Evolutionary conservation across 1,140 invertebrate genomes (phyloP).

Genomic region (Penaeus indicus): DNA sequence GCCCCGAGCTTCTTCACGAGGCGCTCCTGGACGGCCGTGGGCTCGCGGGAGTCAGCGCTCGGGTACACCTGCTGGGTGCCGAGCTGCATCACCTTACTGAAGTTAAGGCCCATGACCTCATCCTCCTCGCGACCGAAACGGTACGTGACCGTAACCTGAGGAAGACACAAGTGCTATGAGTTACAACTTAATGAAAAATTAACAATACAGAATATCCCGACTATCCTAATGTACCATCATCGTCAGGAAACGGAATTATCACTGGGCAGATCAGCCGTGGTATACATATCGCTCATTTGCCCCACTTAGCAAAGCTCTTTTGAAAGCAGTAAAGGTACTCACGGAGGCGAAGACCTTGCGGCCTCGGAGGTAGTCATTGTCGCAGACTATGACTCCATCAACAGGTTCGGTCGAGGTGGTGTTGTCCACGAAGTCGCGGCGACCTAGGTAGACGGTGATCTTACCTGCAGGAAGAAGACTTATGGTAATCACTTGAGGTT

Average conservation of each 20-base stretch:
- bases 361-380: too few relatives aligned
- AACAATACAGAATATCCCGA: too few relatives aligned
- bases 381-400: slow-evolving; percentile 86
- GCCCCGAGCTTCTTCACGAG: slow-evolving; percentile 67
- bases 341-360: too few relatives aligned
- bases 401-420: slow-evolving; percentile 87
- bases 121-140: slow-evolving; percentile 92
- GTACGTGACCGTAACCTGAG: slow-evolving; percentile 79
- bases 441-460: too few relatives aligned
- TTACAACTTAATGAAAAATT: too few relatives aligned
- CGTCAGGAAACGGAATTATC: slow-evolving; percentile 89
- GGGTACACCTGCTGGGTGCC: slow-evolving; percentile 83
- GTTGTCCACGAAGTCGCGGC: slow-evolving; percentile 78
- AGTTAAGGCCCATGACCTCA: slow-evolving; percentile 94
- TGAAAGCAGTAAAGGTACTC: too few relatives aligned
- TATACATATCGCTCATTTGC: too few relatives aligned
- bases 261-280: slow-evolving; percentile 70
- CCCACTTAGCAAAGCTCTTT: too few relatives aligned
- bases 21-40: slow-evolving; percentile 76
- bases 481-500: slow-evolving; percentile 74
- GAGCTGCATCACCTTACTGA: slow-evolving; percentile 88
- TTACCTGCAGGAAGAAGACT: slow-evolving; percentile 88
- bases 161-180: too few relatives aligned
- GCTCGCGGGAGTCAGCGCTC: slow-evolving; percentile 73
- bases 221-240: too few relatives aligned